phyloP scores from a whole-genome alignment of 2,113 vertebrate genomes.

The Cryptotis parvus region DNA sequence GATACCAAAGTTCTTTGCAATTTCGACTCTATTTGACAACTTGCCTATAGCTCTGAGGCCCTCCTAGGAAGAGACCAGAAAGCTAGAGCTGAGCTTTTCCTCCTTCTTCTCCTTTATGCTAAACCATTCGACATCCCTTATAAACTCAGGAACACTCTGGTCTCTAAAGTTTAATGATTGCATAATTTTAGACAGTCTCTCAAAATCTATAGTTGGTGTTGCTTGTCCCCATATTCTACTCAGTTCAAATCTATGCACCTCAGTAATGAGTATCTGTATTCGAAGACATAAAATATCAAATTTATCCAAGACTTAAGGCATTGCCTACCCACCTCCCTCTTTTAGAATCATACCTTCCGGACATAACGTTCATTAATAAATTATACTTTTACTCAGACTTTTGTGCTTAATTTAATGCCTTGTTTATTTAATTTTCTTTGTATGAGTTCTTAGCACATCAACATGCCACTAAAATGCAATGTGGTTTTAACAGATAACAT shows the following conservation, averaged over 20 bases:
- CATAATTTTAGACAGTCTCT: background rate
- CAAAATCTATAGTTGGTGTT: background rate
- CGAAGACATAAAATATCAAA: background rate
- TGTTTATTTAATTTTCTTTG: slow-evolving; percentile 41
- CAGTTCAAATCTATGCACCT: background rate
- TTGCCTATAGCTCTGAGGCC: background rate
- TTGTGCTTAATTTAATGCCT: slow-evolving; percentile 7
- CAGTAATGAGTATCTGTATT: background rate
- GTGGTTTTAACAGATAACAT: background rate
- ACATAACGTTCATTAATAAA: slow-evolving; percentile 4
- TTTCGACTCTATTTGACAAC: background rate
- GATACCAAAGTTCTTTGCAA: background rate
- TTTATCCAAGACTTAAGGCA: background rate
- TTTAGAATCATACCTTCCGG: slow-evolving; percentile 2
- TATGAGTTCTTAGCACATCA: slow-evolving; percentile 8
- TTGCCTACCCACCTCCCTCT: background rate
- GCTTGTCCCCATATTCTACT: background rate
- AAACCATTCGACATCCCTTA: background rate
- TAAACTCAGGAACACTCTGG: background rate
- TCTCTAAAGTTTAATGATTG: background rate
- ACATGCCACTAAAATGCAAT: slow-evolving; percentile 18
- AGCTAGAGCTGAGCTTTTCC: background rate
- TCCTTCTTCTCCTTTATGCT: background rate
- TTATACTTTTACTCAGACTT: background rate
- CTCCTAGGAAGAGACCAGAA: background rate